Evolutionary conservation across 2,888 invertebrate genomes (phyloP).

Genomic region (Rhamphomyia laevipes): DNA sequence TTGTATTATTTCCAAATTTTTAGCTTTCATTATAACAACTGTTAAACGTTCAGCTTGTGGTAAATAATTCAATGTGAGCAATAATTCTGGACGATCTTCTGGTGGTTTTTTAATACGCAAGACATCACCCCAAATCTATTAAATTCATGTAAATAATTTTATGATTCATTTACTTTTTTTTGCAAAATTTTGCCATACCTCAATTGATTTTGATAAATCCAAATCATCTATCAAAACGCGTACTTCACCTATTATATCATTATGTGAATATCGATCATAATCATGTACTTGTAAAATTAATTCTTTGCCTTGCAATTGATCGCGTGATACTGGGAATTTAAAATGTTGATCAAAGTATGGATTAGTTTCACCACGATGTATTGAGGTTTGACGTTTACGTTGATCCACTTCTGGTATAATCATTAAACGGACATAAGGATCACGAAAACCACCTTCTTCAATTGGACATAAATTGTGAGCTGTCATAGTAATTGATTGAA

Average conservation of each 20-base stretch:
- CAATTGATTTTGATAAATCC: constrained; percentile 47
- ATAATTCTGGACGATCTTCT: constrained; percentile 69
- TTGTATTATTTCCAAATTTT: constrained; percentile 65
- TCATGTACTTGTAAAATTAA: constrained; percentile 40
- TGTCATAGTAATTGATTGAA: constrained; percentile 29
- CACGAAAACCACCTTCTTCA: constrained; percentile 78
- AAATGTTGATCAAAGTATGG: constrained; percentile 86
- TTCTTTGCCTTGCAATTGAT: constrained; percentile 70
- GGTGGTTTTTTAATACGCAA: constrained; percentile 69
- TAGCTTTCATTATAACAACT: constrained; percentile 70
- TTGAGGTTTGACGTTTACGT: constrained; percentile 72
- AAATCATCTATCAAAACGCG: constrained; percentile 65
- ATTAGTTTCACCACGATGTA: constrained; percentile 72
- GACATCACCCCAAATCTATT: constrained; percentile 79
- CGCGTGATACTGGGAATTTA: constrained; percentile 83
- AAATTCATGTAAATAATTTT: not conserved
- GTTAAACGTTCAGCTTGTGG: constrained; percentile 81
- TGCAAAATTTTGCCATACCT: constrained; percentile 21
- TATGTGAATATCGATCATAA: constrained; percentile 61
- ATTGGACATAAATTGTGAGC: constrained; percentile 74
- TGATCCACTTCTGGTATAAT: constrained; percentile 75
- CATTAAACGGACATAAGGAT: constrained; percentile 73
- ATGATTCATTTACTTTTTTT: not conserved
- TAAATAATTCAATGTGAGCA: constrained; percentile 74
- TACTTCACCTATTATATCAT: constrained; percentile 79